Evolutionary conservation across 2,888 invertebrate species (phyloP).

Genomic region (Ochropleura plecta): DNA sequence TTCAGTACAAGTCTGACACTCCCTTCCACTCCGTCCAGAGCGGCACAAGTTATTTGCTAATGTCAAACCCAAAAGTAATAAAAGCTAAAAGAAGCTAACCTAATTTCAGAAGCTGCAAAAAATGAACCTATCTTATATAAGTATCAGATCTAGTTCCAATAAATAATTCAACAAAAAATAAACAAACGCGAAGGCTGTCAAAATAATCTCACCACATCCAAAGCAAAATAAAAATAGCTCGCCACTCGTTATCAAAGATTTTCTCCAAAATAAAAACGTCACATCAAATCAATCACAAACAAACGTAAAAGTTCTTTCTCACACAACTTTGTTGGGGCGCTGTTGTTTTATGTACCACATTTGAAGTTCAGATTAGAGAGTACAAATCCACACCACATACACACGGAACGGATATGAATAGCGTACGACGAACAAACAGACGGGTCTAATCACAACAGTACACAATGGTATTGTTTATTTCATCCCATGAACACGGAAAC

Average conservation of each 20-base stretch:
- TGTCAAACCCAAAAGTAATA: too few relatives aligned
- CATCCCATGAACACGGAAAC: conserved; percentile 82
- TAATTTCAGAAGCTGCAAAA: not conserved
- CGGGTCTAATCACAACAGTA: conserved; percentile 87
- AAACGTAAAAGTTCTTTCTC: not conserved
- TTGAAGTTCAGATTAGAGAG: conserved; percentile 64
- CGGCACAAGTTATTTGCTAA: too few relatives aligned
- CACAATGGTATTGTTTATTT: conserved; percentile 89
- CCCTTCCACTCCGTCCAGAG: too few relatives aligned
- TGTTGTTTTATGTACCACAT: conserved; percentile 46
- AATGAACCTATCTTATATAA: not conserved
- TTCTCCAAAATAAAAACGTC: not conserved
- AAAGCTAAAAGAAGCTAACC: too few relatives aligned
- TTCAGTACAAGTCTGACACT: too few relatives aligned
- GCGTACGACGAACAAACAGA: conserved; percentile 80
- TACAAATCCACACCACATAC: conserved; percentile 65
- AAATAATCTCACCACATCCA: conserved; percentile 25
- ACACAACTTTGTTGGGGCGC: conserved; percentile 9
- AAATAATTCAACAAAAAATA: conserved; percentile 32
- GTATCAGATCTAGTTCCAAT: not conserved
- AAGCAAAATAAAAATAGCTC: not conserved
- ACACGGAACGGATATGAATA: conserved; percentile 81
- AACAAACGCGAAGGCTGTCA: conserved; percentile 7
- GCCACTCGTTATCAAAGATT: not conserved
- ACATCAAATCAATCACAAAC: conserved; percentile 20